A percentile compares a stretch with the other conserved stretches of the same genome.
Evolutionary conservation across 2,797 vertebrate genomes (phyloP).

Genomic region (Premnoplex brunnescens): DNA sequence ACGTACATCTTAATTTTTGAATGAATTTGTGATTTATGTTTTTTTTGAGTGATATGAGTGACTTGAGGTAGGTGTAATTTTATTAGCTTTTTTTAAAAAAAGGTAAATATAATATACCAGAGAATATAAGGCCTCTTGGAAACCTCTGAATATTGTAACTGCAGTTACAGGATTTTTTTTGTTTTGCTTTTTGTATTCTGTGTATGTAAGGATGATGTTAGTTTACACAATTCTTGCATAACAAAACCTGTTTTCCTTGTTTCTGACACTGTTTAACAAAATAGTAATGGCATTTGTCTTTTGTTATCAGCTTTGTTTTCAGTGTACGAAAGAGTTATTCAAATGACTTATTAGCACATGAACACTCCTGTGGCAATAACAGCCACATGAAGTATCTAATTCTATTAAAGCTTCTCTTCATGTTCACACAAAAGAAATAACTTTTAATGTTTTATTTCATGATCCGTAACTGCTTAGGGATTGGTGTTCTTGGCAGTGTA

Average conservation of each 20-base stretch:
- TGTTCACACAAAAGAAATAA: neutral
- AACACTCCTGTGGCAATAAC: neutral
- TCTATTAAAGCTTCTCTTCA: neutral
- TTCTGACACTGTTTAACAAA: neutral
- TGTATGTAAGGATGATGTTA: neutral
- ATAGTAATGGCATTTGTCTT: neutral
- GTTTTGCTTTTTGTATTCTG: neutral
- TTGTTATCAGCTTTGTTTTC: neutral
- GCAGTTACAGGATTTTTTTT: neutral
- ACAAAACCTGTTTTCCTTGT: neutral
- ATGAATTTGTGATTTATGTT: neutral
- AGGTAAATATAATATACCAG: neutral
- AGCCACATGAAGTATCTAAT: neutral
- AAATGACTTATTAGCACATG: neutral
- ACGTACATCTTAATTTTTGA: neutral
- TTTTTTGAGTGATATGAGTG: neutral
- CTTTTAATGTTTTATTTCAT: neutral
- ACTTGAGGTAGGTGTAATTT: neutral
- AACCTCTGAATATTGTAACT: neutral
- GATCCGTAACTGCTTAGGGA: neutral
- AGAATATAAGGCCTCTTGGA: neutral
- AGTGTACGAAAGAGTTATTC: neutral
- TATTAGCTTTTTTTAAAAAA: neutral
- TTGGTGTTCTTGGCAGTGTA: neutral
- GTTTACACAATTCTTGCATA: neutral